These are phyloP conservation scores for Colossoma macropomum DNA, from an alignment of 2,113 vertebrate species.

Conservation along the genomic window DNA sequence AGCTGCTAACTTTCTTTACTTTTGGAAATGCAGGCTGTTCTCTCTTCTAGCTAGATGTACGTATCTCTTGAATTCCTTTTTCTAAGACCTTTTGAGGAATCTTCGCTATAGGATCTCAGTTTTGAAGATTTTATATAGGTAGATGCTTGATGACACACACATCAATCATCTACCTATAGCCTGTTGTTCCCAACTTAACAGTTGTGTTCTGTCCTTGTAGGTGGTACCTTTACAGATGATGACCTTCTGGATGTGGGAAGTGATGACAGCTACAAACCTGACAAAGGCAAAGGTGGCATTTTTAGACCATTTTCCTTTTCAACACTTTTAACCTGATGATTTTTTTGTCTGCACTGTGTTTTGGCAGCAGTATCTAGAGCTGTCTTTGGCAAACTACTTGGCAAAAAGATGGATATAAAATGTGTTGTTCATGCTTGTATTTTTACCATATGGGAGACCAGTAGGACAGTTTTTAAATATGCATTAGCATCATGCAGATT, in stretches of 20 bases:
- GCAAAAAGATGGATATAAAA: too few species aligned
- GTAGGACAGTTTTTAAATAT: too few species aligned
- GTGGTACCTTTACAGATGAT: slow-evolving; percentile 71
- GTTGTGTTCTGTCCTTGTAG: slow-evolving; percentile 48
- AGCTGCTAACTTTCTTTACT: background rate
- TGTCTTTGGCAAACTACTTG: too few species aligned
- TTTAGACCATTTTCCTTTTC: slow-evolving; percentile 7
- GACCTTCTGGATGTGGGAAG: slow-evolving; percentile 77
- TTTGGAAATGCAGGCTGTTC: background rate
- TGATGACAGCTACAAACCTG: slow-evolving; percentile 78
- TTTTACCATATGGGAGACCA: too few species aligned
- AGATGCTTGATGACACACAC: background rate
- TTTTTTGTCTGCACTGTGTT: background rate
- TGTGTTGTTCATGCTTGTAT: too few species aligned
- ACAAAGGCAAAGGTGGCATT: slow-evolving; percentile 84
- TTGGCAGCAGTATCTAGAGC: background rate
- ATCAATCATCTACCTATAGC: too few species aligned
- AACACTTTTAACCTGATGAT: background rate
- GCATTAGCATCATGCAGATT: too few species aligned
- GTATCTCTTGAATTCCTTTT: background rate
- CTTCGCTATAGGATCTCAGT: background rate
- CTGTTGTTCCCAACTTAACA: background rate
- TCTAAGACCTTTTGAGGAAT: background rate
- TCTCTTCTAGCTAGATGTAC: background rate
- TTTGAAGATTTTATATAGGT: background rate